A percentile compares a stretch with the other conserved stretches of the same genome.
Conservation (phyloP, 2,113 vertebrate species). For the Mesoclemmys tuberculata region DNA sequence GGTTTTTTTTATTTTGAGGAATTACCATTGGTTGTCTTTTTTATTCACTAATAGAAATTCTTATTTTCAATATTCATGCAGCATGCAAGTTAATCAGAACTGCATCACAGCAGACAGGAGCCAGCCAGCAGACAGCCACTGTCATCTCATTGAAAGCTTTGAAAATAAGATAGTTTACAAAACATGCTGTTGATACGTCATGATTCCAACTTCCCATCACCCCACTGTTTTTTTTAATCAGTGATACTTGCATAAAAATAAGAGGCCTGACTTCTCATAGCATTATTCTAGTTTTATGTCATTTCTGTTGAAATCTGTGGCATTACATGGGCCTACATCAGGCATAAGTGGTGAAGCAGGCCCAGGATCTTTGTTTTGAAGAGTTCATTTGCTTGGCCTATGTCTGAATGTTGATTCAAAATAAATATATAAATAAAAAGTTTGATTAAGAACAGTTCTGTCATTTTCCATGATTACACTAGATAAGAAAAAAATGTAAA, state of each 20-base stretch:
- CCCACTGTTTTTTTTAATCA: neutral
- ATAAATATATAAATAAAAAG: neutral
- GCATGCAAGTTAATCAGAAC: neutral
- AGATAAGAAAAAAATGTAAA: neutral
- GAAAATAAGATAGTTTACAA: neutral
- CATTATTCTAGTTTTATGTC: neutral
- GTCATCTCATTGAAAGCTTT: neutral
- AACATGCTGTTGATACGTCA: neutral
- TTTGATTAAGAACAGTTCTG: neutral
- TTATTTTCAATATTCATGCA: constrained; percentile 21
- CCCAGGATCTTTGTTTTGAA: neutral
- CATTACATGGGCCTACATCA: neutral
- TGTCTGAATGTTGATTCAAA: neutral
- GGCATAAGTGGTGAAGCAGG: neutral
- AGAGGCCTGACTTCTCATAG: neutral
- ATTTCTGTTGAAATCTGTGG: neutral
- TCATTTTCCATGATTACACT: neutral
- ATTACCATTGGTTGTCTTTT: constrained; percentile 41
- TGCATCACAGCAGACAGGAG: neutral
- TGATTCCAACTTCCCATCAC: constrained; percentile 12
- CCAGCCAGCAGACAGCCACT: neutral
- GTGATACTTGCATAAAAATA: neutral
- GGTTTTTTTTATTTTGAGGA: constrained; percentile 47
- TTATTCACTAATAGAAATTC: neutral
- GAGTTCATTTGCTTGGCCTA: neutral